Base-by-base conservation (phyloP, 2,888 invertebrate genomes). In the Meghimatium bilineatum region DNA sequence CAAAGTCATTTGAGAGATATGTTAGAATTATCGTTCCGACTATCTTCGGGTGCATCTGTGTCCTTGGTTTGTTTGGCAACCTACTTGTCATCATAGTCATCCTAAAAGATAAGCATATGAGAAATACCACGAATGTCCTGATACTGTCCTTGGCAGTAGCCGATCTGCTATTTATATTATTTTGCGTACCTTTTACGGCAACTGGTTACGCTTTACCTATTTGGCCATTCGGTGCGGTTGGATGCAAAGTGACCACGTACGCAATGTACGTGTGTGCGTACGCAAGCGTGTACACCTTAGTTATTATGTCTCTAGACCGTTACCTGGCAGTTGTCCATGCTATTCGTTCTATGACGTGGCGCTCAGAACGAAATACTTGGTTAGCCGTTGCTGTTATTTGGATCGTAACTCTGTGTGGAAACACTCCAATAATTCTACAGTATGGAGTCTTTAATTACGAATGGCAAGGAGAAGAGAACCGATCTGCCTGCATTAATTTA, bases 291-390 rank as follows among this genome's bases (percentile, higher is more conserved):
- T 98, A 98, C 94, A 98, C 98, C 0, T 94, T 98, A 76, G 97
- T 98, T 0, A 95, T 98, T 87, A 98, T 98, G 98, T 97, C 97
- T 12, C 94, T 98, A 84, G 98, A 98, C 94, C 92, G 95, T 87
- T 98, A 97, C 93, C 95, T 98, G 93, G 98, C 98, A 52, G 98
- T 98, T 2, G 98, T 98, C 1, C 97, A 97, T 93, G 98, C 98
- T 6, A 96, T 98, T 88, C 95, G 96, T 0, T 97, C 97, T 78
- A 97, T 97, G 96, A 96, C 96, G 0, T 92, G 97, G 88, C 95
- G 97, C 83, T 97, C 97, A 2, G 96, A 97, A 91, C 95, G 95
- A 86, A 97, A 97, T 93, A 97, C 97, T 26, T 95, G 96, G 88
- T 93, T 96, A 82, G 97, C 97, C 34, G 97, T 97, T 87, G 95